Conservation (phyloP, 64 coral and sea anemone species). For the Astreopora myriophthalma region DNA sequence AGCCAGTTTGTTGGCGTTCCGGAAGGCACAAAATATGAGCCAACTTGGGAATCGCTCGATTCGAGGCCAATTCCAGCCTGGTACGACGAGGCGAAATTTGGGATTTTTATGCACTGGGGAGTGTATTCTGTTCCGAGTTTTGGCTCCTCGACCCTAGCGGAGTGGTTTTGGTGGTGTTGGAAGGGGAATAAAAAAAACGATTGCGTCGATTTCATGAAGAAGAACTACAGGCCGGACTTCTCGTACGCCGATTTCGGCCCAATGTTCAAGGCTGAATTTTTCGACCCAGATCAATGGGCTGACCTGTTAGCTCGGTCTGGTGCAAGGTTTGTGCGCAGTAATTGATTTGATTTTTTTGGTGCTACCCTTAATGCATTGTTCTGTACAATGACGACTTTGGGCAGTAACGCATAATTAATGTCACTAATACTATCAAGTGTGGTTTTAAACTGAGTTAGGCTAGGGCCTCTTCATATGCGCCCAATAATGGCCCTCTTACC, state of each 20-base stretch:
- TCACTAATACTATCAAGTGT: no score
- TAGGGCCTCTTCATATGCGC: no score
- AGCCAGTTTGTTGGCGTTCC: background rate
- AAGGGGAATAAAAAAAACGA: background rate
- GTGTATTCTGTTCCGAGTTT: constrained; percentile 74
- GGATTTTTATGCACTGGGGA: constrained; percentile 81
- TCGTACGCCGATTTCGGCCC: constrained; percentile 67
- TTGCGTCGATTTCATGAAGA: constrained; percentile 55
- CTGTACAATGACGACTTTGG: no score
- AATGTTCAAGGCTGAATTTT: constrained; percentile 76
- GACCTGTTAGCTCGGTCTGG: constrained; percentile 68
- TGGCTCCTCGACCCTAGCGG: background rate
- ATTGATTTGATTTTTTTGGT: no score
- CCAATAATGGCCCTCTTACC: no score
- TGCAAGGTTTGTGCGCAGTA: constrained; percentile 47
- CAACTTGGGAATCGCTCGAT: constrained; percentile 76
- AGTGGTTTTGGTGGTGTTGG: constrained; percentile 69
- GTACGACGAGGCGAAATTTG: constrained; percentile 71
- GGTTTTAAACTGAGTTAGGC: no score
- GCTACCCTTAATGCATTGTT: no score
- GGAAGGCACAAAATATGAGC: background rate
- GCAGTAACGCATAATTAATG: no score
- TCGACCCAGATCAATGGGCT: constrained; percentile 72
- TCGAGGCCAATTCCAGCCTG: constrained; percentile 67
- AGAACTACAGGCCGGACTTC: constrained; percentile 62